phyloP scores from a whole-genome alignment of 2,888 invertebrate genomes.

The Nudaria mundana region DNA sequence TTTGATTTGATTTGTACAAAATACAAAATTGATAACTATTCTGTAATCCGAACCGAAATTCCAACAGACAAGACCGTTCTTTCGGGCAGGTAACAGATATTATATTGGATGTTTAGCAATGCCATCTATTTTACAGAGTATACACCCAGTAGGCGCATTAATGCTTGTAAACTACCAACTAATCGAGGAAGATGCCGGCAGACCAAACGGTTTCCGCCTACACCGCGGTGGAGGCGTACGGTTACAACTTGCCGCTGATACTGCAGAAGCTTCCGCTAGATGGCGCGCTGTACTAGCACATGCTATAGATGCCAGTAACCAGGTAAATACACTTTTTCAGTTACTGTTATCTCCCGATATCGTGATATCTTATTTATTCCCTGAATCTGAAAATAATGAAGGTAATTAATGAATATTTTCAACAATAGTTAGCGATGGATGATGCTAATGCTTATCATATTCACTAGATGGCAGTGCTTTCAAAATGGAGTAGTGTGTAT shows the following conservation, averaged over 20 bases:
- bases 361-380: no score
- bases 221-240: constrained; percentile 86
- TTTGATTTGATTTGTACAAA: no score
- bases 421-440: no score
- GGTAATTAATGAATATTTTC: no score
- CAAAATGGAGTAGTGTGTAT: not conserved
- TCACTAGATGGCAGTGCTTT: constrained; percentile 20
- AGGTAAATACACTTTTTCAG: no score
- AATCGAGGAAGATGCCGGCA: constrained; percentile 83
- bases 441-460: not conserved
- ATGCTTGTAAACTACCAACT: constrained; percentile 92
- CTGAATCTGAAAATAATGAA: no score
- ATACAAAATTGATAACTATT: no score
- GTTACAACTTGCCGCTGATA: constrained; percentile 90
- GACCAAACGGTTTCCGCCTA: constrained; percentile 86
- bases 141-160: constrained; percentile 94
- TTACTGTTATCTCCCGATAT: no score
- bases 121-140: constrained; percentile 82
- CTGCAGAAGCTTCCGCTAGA: constrained; percentile 85
- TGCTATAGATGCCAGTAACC: constrained; percentile 87
- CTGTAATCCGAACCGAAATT: no score
- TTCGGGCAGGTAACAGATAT: no score
- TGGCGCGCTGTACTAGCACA: constrained; percentile 90
- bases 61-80: no score
- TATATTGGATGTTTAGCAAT: no score